These are phyloP conservation scores for Molossus alvarezi DNA, from an alignment of 2,797 vertebrate genomes.

Conservation along the genomic window DNA sequence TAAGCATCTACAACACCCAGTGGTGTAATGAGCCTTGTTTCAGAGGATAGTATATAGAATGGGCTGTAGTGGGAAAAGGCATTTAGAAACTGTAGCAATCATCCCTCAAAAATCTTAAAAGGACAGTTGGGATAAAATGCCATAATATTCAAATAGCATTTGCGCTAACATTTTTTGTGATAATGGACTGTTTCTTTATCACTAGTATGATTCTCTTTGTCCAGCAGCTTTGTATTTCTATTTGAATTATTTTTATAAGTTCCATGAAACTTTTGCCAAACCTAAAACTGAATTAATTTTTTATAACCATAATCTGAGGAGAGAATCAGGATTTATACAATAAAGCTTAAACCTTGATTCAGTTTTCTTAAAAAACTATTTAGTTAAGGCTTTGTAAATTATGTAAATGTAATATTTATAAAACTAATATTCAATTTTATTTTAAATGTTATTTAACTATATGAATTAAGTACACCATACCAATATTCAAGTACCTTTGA, in stretches of 20 bases:
- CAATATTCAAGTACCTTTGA: background rate
- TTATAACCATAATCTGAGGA: background rate
- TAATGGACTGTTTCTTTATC: background rate
- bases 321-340: background rate
- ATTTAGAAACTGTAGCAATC: background rate
- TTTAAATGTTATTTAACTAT: background rate
- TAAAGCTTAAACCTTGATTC: background rate
- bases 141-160: background rate
- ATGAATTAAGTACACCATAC: background rate
- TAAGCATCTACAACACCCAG: background rate
- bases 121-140: background rate
- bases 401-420: constrained; percentile 19
- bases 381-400: background rate
- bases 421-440: background rate
- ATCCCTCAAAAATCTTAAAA: background rate
- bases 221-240: background rate
- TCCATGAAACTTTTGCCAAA: background rate
- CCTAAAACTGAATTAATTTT: background rate
- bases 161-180: background rate
- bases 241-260: background rate
- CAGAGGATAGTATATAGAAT: background rate
- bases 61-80: background rate
- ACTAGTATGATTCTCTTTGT: background rate
- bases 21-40: background rate
- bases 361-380: background rate